Percentiles rank a stretch among this genome's conserved stretches.
phyloP scores from a whole-genome alignment of 2,888 invertebrate genomes.

The Yponomeuta cagnagella region DNA sequence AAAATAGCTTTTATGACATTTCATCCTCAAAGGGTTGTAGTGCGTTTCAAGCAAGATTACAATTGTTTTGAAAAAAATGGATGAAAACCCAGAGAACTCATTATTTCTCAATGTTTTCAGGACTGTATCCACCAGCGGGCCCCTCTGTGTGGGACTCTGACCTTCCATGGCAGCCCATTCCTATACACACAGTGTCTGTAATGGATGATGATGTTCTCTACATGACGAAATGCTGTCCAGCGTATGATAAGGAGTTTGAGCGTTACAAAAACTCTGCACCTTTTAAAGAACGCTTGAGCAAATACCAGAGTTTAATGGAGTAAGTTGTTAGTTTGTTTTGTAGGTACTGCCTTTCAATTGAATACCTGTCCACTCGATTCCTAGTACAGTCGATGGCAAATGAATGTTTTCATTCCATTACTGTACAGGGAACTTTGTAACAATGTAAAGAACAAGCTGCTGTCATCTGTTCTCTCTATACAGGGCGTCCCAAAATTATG shows the following conservation, averaged over 20 bases:
- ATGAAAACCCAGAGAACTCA: no score
- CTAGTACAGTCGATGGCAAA: no score
- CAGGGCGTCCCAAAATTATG: no score
- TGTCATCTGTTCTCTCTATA: no score
- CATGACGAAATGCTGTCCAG: slow-evolving; percentile 80
- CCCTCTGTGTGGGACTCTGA: slow-evolving; percentile 76
- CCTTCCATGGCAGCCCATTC: slow-evolving; percentile 85
- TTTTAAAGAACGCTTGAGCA: slow-evolving; percentile 71
- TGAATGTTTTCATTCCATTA: no score
- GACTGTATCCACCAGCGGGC: slow-evolving; percentile 80
- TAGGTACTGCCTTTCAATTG: not conserved
- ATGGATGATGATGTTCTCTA: slow-evolving; percentile 76
- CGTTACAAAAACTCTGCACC: slow-evolving; percentile 65
- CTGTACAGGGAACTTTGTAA: no score
- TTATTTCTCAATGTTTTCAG: slow-evolving; percentile 38
- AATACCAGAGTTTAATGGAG: slow-evolving; percentile 78
- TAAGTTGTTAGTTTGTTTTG: slow-evolving; percentile 37
- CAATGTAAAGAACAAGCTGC: no score
- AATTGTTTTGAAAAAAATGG: no score
- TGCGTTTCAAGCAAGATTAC: no score
- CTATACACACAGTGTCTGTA: slow-evolving; percentile 82
- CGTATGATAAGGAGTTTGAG: slow-evolving; percentile 75
- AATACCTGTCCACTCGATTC: no score
- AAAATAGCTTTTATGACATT: no score
- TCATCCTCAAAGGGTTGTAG: no score